Percentiles rank a stretch among this genome's conserved stretches.
phyloP scores from a whole-genome alignment of 1,140 invertebrate species.

The Hypothenemus hampei region DNA sequence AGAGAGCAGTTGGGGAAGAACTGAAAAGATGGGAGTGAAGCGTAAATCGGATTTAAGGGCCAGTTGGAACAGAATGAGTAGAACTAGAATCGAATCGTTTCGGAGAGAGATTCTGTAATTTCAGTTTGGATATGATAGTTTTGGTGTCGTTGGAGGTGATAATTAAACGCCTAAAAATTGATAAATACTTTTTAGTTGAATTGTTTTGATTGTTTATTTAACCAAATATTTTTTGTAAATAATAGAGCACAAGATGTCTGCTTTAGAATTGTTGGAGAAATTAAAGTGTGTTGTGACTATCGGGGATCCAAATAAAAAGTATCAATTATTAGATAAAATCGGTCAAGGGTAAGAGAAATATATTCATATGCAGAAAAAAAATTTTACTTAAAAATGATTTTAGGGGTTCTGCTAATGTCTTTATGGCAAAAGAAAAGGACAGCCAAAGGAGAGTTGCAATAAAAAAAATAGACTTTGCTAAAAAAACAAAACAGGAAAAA shows the following conservation, averaged over 20 bases:
- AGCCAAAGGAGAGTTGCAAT: slow-evolving; percentile 98
- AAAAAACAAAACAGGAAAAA: slow-evolving; percentile 99
- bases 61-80: too few species aligned
- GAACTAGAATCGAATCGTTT: too few species aligned
- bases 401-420: slow-evolving; percentile 97
- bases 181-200: too few species aligned
- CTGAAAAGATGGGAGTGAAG: too few species aligned
- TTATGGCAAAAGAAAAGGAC: slow-evolving; percentile 95
- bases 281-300: slow-evolving; percentile 90
- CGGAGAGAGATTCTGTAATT: too few species aligned
- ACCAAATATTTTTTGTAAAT: too few species aligned
- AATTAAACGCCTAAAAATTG: too few species aligned
- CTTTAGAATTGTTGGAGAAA: slow-evolving; percentile 95
- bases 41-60: too few species aligned
- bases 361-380: background rate
- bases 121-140: too few species aligned
- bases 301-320: slow-evolving; percentile 93
- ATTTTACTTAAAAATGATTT: slow-evolving; percentile 36
- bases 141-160: too few species aligned
- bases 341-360: slow-evolving; percentile 79
- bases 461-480: slow-evolving; percentile 98
- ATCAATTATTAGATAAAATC: slow-evolving; percentile 99
- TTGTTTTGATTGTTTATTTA: too few species aligned
- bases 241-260: slow-evolving; percentile 93
- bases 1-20: too few species aligned